Evolutionary conservation across 2,888 invertebrate genomes (phyloP), one percentile per base, ranked within the genome.

Genomic region (Melieria omissa): DNA sequence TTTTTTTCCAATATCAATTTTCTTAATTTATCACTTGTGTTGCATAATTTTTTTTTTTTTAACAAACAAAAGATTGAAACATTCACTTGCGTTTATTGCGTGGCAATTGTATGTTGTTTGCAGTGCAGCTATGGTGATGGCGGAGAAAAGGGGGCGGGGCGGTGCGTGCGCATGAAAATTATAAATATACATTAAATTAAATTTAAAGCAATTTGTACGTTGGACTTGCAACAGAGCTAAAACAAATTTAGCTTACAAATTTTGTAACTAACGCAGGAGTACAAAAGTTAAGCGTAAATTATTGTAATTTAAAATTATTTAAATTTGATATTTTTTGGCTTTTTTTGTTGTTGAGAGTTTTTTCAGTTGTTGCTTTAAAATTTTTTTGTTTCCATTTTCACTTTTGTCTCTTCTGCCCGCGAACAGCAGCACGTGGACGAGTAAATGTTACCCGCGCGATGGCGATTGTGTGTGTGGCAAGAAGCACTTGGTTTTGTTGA

Each of bases 291-390:
- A 66, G 70, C 58, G 65, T 72, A 72, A 71, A 66, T 68, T 65
- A 70, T 71, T 68, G 73, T 73, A 72, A 72, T 73, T 75, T 65
- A 73, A 75, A 72, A 68, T 66, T 73, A 52, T 67, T 67, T 71
- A 61, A 52, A 46, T 45, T 45, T 62, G 46, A 14, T 73, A 68
- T 63, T 72, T 55, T 74, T 71, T 63, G 49, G 42, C 54, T 66
- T 70, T 65, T 73, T 68, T 72, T 74, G 62, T 74, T 72, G 62
- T 75, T 73, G 67, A 61, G 65, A 64, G 68, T 70, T 70, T 73
- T 73, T 74, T 70, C 64, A 73, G 65, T 66, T 72, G 55, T 74
- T 61, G 62, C 67, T 70, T 71, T 63, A 61, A 70, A 61, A 49
- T 7, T 75, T 58, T 70, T 70, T 70, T 44, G 64, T 41, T 42